Base-by-base conservation (phyloP, 1,140 invertebrate species). In the Chrysoperla carnea region DNA sequence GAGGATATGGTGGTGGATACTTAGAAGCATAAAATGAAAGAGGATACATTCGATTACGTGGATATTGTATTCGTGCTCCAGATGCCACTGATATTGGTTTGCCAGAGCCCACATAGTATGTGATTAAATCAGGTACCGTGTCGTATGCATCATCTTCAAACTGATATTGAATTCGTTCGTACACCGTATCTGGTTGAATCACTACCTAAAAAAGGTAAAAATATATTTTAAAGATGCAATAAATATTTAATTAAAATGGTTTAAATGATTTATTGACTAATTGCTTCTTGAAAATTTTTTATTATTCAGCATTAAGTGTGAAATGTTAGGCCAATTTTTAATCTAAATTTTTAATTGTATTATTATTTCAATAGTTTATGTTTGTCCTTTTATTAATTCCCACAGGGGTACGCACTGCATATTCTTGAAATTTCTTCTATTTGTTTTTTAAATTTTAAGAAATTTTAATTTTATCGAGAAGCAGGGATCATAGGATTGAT, bases 141-240 rank as follows among this genome's bases (percentile, higher is more conserved):
- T 89, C 84, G 53, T 91, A 95, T 1, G 82, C 78, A 53, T 93
- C 89, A 50, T 90, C 88, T 65, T 96, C 92, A 56, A 96, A 91
- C 54, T 89, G 84, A 62, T 86, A 95, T 52, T 91, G 85, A 6
- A 90, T 78, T 48, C 81, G 69, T 60, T 93, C 85, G 57, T 92
- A 91, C 2, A 92, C 86, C 1, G 88, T 92, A 52, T 88, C 86
- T 0, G 79, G 81, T 53, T 86, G 84, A 6, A 89, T 70, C 0
- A 90, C 74, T 36, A 90, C 76, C 81, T 90, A 6, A 33, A 33
- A 33, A 33, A 4, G 2, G 6, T 11, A 11, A 33, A 11, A 33
- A 33, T 33, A 31, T 6, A 33, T 33, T 11, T 33, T 11, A 6
- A 27, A 29, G n/a, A n/a, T n/a, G n/a, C n/a, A n/a, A n/a, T n/a